A percentile compares a stretch with the other conserved stretches of the same genome.
Conservation (phyloP, 2,797 vertebrate species). For the Thaleichthys pacificus region DNA sequence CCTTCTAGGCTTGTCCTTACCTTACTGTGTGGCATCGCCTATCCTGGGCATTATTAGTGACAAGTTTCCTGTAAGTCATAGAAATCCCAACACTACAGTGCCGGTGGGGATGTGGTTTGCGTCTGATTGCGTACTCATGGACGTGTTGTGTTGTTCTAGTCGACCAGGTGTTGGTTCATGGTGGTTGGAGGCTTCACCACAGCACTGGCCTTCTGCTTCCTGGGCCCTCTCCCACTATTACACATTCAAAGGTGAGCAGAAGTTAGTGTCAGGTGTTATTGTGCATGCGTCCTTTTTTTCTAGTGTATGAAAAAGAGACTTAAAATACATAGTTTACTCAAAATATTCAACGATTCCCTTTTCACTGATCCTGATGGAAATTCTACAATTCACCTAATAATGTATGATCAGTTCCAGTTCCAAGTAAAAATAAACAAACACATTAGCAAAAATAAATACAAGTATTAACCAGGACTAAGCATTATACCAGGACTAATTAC, state of each 20-base stretch:
- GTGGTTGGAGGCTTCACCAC: slow-evolving; percentile 78
- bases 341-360: neutral
- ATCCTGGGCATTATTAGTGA: slow-evolving; percentile 86
- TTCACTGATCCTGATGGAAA: neutral
- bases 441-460: no score
- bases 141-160: slow-evolving; percentile 64
- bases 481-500: no score
- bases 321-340: neutral
- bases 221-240: slow-evolving; percentile 88
- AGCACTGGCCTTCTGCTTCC: slow-evolving; percentile 79
- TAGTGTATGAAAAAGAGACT: neutral
- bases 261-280: neutral
- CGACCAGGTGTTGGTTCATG: slow-evolving; percentile 81
- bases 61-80: slow-evolving; percentile 84
- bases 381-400: no score
- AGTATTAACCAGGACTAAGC: no score
- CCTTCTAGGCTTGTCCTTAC: slow-evolving; percentile 86
- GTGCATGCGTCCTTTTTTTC: neutral
- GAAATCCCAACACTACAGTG: neutral
- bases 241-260: slow-evolving; percentile 79
- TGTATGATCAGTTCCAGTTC: no score
- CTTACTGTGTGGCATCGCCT: slow-evolving; percentile 86
- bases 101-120: neutral
- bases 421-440: no score
- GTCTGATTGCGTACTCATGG: neutral